phyloP scores from a whole-genome alignment of 1,140 invertebrate genomes.

The Musca vetustissima region DNA sequence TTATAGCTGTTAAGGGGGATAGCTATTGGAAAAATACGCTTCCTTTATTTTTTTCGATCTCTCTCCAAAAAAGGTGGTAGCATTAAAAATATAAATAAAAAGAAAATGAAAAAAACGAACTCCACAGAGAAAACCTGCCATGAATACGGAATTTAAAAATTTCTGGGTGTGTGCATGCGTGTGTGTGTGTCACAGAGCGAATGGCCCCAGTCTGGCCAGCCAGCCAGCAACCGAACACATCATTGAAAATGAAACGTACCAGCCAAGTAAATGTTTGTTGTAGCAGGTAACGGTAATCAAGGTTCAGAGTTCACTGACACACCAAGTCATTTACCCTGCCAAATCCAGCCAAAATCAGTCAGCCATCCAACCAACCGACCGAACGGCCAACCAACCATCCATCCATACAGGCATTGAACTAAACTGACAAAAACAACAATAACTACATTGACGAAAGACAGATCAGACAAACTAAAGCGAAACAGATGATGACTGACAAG shows the following conservation, averaged over 20 bases:
- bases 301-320: slow-evolving; percentile 17
- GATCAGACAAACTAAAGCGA: background rate
- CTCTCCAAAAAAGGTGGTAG: too few relatives aligned
- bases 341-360: slow-evolving; percentile 14
- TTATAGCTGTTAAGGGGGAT: too few relatives aligned
- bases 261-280: background rate
- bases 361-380: too few relatives aligned
- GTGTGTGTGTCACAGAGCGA: background rate
- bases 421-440: slow-evolving; percentile 6
- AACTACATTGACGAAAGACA: background rate
- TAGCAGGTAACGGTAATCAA: slow-evolving; percentile 21
- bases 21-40: too few relatives aligned
- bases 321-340: slow-evolving; percentile 12
- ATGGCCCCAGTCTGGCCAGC: too few relatives aligned
- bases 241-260: too few relatives aligned
- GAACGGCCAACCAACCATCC: too few relatives aligned
- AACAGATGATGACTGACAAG: too few relatives aligned
- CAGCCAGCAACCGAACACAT: too few relatives aligned
- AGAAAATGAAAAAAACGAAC: background rate
- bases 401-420: slow-evolving; percentile 9
- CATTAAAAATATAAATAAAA: background rate
- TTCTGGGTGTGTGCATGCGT: background rate
- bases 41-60: too few relatives aligned
- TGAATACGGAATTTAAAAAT: background rate
- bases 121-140: background rate